Evolutionary conservation across 2,113 vertebrate genomes (phyloP).

Genomic region (Eupsittula cactorum): DNA sequence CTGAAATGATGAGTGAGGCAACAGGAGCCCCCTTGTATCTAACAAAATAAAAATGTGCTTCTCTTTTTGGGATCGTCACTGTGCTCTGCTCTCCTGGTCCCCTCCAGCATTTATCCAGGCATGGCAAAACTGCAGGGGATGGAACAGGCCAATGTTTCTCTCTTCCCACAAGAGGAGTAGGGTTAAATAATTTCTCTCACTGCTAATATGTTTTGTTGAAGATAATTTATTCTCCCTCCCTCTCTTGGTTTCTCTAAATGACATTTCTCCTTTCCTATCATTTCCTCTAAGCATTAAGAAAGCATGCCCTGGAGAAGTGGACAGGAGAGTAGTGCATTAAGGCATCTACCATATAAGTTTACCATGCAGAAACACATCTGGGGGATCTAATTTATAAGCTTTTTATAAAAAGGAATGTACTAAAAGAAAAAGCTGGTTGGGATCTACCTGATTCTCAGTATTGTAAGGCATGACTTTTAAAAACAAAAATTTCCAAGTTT

Average conservation of each 20-base stretch:
- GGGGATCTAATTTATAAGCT: neutral
- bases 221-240: neutral
- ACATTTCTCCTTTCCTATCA: neutral
- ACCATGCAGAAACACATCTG: neutral
- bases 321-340: neutral
- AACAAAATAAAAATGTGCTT: neutral
- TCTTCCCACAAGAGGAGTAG: neutral
- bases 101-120: neutral
- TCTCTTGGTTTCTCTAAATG: neutral
- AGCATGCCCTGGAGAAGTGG: neutral
- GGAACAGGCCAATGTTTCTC: neutral
- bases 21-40: neutral
- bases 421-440: neutral
- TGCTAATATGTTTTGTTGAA: neutral
- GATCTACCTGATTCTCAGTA: neutral
- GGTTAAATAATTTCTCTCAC: neutral
- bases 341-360: neutral
- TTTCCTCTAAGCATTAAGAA: neutral
- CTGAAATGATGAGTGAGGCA: neutral
- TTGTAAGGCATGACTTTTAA: neutral
- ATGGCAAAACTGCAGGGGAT: neutral
- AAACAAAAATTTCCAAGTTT: neutral
- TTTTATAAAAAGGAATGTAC: neutral
- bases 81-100: neutral
- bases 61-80: neutral